Conservation (phyloP, 1,140 invertebrate species). For the Linepithema humile region DNA sequence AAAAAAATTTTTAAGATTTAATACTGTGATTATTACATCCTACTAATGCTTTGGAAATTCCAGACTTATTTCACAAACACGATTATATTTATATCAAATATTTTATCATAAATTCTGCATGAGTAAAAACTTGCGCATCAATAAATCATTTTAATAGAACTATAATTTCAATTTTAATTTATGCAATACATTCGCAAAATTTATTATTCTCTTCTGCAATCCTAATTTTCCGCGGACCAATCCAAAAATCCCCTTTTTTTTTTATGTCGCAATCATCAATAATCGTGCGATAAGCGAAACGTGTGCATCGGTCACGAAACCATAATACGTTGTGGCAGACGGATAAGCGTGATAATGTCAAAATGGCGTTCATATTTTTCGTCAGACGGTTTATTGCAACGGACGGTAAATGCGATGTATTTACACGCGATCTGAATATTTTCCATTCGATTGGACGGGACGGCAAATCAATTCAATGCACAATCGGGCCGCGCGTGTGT, state of each 20-base stretch:
- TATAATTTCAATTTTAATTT: not conserved
- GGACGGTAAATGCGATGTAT: constrained; percentile 6
- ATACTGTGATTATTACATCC: too few species aligned
- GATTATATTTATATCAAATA: too few species aligned
- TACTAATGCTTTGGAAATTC: too few species aligned
- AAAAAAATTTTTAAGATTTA: too few species aligned
- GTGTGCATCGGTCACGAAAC: not conserved
- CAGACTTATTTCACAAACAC: too few species aligned
- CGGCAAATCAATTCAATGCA: constrained; percentile 42
- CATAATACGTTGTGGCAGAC: constrained; percentile 22
- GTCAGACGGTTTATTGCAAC: constrained; percentile 22
- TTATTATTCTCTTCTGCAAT: not conserved
- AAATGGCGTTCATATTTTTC: constrained; percentile 25
- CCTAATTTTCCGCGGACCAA: not conserved
- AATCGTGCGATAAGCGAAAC: not conserved
- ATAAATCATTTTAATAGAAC: not conserved
- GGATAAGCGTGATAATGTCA: constrained; percentile 38
- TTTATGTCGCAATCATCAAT: not conserved
- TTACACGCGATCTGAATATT: constrained; percentile 33
- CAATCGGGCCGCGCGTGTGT: not conserved
- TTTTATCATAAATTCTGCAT: too few species aligned
- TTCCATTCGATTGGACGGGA: constrained; percentile 33
- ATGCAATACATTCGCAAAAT: not conserved
- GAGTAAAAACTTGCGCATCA: not conserved
- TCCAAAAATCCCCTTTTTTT: not conserved